Evolutionary conservation across 1,140 invertebrate species (phyloP).

Genomic region (Cryptotermes secundus): DNA sequence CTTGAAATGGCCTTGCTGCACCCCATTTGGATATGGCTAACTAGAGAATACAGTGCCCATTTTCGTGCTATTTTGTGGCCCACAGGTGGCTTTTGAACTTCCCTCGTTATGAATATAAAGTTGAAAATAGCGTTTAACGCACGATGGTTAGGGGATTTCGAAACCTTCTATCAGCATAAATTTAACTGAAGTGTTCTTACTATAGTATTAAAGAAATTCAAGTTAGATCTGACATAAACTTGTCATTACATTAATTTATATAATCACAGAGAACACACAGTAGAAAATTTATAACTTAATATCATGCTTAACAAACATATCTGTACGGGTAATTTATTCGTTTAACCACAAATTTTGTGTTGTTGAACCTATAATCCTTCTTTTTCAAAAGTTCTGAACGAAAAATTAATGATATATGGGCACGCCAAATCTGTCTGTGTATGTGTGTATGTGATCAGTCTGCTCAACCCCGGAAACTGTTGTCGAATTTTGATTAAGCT

Average conservation of each 20-base stretch:
- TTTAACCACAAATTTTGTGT: background rate
- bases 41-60: no score
- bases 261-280: background rate
- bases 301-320: background rate
- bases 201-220: background rate
- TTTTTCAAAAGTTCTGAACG: no score
- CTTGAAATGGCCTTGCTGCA: no score
- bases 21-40: no score
- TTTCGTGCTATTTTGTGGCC: no score
- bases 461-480: no score
- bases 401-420: no score
- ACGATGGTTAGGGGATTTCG: background rate
- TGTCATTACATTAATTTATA: background rate
- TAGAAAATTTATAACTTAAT: constrained; percentile 10
- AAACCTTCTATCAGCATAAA: constrained; percentile 6
- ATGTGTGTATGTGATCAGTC: no score
- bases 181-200: background rate
- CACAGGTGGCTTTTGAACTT: no score
- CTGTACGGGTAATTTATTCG: background rate
- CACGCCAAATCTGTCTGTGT: no score
- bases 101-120: no score
- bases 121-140: background rate
- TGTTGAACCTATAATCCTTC: background rate
- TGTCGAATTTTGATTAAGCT: no score
- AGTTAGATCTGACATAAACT: background rate